phyloP scores from a whole-genome alignment of 2,888 invertebrate species.

The Acleris sparsana region DNA sequence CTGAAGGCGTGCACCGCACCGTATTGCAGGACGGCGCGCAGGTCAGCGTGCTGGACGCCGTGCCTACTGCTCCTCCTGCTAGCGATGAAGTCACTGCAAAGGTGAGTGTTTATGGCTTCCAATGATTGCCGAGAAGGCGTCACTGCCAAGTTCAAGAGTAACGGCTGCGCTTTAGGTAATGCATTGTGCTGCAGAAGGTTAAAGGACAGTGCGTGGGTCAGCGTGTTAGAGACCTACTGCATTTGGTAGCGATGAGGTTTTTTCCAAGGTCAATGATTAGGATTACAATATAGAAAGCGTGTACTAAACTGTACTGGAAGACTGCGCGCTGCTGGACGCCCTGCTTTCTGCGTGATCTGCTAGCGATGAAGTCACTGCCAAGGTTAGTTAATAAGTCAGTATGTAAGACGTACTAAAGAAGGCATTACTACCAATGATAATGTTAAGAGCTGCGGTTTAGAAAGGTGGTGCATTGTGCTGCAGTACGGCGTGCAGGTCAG shows the following conservation, averaged over 20 bases:
- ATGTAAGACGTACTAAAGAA: too few relatives aligned
- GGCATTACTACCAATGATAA: too few relatives aligned
- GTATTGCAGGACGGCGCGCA: constrained; percentile 72
- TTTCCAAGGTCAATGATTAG: too few relatives aligned
- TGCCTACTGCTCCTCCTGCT: constrained; percentile 49
- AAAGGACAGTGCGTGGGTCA: constrained; percentile 61
- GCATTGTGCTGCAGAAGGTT: constrained; percentile 75
- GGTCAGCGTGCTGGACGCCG: constrained; percentile 63
- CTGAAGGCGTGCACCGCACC: constrained; percentile 81
- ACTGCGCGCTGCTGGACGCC: constrained; percentile 60
- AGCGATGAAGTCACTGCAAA: constrained; percentile 72
- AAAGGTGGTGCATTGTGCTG: too few relatives aligned
- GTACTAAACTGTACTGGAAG: too few relatives aligned
- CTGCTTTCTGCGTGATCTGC: constrained; percentile 51
- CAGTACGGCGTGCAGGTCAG: constrained; percentile 55
- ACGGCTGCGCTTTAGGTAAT: too few relatives aligned
- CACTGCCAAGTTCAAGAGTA: too few relatives aligned
- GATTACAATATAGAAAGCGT: too few relatives aligned
- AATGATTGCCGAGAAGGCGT: too few relatives aligned
- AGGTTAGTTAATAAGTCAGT: too few relatives aligned
- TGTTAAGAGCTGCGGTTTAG: too few relatives aligned
- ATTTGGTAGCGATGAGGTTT: constrained; percentile 38
- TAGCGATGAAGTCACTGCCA: constrained; percentile 69
- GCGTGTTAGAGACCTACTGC: constrained; percentile 55
- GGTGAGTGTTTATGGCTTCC: constrained; percentile 49